Conservation (phyloP, 2,113 vertebrate genomes). For the Hypocryptadius cinnamomeus region DNA sequence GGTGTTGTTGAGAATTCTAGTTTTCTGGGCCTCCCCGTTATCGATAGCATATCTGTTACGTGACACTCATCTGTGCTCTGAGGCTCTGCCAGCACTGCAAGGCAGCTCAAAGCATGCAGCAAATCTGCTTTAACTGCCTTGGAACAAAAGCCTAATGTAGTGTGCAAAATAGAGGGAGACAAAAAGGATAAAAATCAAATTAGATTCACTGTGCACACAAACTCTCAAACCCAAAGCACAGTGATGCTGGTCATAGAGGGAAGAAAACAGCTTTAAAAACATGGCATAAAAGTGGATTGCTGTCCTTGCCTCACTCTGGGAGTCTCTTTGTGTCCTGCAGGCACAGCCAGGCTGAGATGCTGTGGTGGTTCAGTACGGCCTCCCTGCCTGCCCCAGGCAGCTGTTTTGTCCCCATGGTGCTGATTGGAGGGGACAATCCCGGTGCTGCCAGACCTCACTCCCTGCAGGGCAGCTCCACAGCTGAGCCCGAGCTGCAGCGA, state of each 20-base stretch:
- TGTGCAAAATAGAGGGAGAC: neutral
- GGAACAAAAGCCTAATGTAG: constrained; percentile 9
- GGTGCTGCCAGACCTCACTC: neutral
- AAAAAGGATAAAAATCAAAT: neutral
- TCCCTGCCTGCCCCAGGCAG: neutral
- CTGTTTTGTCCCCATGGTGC: rapidly evolving
- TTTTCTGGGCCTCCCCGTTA: neutral
- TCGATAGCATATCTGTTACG: neutral
- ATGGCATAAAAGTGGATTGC: neutral
- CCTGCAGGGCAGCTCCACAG: rapidly evolving
- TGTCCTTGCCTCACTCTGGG: neutral
- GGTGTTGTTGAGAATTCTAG: neutral
- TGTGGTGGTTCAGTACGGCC: neutral
- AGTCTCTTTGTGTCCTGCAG: neutral
- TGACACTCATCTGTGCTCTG: neutral
- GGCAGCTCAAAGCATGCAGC: neutral
- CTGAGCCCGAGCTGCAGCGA: rapidly evolving
- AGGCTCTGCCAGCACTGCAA: neutral
- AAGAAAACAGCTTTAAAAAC: neutral
- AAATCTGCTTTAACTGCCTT: neutral
- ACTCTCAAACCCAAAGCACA: neutral
- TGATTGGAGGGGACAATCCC: neutral
- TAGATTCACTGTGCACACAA: neutral
- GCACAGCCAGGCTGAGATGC: neutral
- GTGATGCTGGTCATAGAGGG: neutral